A percentile compares a stretch with the other conserved stretches of the same genome.
phyloP scores from a whole-genome alignment of 1,140 invertebrate genomes.

The Lasaia peninsularis region DNA sequence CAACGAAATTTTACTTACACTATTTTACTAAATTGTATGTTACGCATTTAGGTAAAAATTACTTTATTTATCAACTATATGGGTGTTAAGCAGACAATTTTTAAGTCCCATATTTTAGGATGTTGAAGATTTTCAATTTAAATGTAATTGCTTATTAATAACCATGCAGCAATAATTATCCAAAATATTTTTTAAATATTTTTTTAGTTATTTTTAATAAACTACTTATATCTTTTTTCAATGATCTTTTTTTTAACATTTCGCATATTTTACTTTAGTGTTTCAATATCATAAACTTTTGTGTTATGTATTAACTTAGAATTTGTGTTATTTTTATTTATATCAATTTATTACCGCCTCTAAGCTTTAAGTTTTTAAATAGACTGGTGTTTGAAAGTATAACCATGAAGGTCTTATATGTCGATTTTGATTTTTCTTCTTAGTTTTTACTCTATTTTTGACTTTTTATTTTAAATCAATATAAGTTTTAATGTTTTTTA shows the following conservation, averaged over 20 bases:
- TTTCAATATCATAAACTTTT: no score
- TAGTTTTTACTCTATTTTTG: neutral
- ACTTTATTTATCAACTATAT: no score
- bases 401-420: conserved; percentile 25
- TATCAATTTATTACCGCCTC: no score
- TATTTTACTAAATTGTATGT: no score
- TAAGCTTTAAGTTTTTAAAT: conserved; percentile 1
- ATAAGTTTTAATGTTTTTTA: neutral
- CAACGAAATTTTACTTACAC: no score
- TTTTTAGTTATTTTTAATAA: neutral
- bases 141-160: neutral
- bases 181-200: neutral
- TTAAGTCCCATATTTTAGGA: neutral
- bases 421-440: neutral
- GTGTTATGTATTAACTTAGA: neutral
- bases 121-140: neutral
- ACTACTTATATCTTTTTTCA: neutral
- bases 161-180: neutral
- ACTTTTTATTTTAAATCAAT: neutral
- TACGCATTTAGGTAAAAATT: no score
- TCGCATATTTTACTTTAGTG: no score
- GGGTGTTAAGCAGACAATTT: no score
- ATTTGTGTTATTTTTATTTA: conserved; percentile 11
- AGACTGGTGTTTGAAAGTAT: conserved; percentile 57
- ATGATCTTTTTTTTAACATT: no score